Evolutionary conservation across 2,113 vertebrate species (phyloP).

Genomic region (Phocoena sinus): DNA sequence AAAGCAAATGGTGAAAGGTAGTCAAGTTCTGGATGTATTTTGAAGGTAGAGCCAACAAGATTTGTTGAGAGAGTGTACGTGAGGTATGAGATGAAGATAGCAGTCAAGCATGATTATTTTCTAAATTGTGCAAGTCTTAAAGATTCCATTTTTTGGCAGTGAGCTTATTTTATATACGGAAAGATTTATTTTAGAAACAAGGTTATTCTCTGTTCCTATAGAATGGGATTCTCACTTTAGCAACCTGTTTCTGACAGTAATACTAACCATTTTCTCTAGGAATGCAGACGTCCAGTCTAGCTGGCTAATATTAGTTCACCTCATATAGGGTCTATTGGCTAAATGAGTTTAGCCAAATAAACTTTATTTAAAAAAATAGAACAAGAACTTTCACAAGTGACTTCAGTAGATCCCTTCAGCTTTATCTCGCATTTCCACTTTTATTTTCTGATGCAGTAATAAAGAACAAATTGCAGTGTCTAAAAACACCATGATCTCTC

Average conservation of each 20-base stretch:
- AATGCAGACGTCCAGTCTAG: background rate
- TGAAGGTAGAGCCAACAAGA: background rate
- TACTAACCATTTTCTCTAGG: background rate
- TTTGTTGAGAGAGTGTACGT: background rate
- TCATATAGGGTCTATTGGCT: background rate
- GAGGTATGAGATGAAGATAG: background rate
- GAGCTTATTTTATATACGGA: background rate
- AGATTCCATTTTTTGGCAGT: background rate
- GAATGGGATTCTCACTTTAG: background rate
- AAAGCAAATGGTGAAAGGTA: background rate
- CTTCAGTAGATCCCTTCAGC: background rate
- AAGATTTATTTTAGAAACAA: background rate
- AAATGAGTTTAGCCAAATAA: background rate
- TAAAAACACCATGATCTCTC: background rate
- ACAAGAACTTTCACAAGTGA: background rate
- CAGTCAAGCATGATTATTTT: background rate
- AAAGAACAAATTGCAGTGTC: background rate
- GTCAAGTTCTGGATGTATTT: background rate
- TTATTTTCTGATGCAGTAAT: background rate
- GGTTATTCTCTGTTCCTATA: background rate
- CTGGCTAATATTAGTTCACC: background rate
- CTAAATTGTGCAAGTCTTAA: background rate
- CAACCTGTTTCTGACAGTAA: background rate
- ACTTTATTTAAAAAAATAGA: background rate
- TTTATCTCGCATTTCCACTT: background rate